Evolutionary conservation across 2,113 vertebrate species (phyloP).

Genomic region (Ictalurus furcatus): DNA sequence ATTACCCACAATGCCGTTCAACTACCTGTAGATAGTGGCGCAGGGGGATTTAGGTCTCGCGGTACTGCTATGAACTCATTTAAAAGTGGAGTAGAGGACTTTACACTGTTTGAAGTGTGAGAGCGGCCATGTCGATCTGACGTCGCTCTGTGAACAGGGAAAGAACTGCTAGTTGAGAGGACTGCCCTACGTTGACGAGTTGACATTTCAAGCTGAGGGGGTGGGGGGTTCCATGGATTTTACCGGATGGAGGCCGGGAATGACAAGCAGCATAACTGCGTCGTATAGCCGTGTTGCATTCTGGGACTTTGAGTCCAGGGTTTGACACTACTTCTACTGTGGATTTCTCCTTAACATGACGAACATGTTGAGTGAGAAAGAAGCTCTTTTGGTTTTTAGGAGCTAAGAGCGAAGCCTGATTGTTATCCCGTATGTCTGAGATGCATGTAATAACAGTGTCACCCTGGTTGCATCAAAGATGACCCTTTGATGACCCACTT

Average conservation of each 20-base stretch:
- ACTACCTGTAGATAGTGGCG: no score
- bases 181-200: not conserved
- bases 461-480: no score
- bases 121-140: not conserved
- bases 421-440: no score
- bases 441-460: not conserved
- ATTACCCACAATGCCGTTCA: no score
- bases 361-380: not conserved
- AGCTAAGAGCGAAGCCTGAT: no score
- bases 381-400: not conserved
- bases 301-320: not conserved
- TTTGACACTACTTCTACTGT: not conserved
- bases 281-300: not conserved
- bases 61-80: no score
- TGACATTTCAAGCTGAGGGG: not conserved
- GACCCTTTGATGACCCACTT: no score
- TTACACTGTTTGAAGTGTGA: not conserved
- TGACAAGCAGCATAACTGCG: no score
- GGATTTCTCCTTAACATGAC: not conserved
- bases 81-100: not conserved
- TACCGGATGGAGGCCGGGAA: no score
- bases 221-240: not conserved
- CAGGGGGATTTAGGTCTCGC: no score
- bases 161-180: not conserved
- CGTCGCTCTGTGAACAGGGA: not conserved